Percentiles rank a stretch among this genome's conserved stretches.
Conservation (phyloP, 2,888 invertebrate species). For the Loripinus fragilis region DNA sequence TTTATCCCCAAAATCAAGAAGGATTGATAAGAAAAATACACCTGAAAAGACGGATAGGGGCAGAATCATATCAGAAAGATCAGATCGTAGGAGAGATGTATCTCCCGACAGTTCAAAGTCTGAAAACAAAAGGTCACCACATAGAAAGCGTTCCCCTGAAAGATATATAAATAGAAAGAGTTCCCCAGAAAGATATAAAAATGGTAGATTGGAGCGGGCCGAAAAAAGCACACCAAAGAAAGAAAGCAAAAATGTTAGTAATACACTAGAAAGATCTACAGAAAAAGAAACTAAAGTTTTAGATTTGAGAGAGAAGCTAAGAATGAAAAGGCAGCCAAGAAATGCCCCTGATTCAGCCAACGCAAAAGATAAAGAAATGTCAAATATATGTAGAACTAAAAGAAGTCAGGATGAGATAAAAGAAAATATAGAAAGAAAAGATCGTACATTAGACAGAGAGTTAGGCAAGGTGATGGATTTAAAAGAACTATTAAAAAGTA, state of each 20-base stretch:
- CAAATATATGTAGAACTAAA: background rate
- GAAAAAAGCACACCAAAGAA: no score
- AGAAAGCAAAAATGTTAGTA: background rate
- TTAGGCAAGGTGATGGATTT: background rate
- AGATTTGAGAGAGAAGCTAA: constrained; percentile 45
- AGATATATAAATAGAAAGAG: background rate
- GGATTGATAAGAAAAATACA: background rate
- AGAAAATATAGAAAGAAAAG: background rate
- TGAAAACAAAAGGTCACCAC: no score
- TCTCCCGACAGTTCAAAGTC: no score
- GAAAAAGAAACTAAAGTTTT: constrained; percentile 15
- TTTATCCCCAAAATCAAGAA: background rate
- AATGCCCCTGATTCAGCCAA: background rate
- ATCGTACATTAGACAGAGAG: background rate
- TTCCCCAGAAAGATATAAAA: no score
- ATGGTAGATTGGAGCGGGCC: no score
- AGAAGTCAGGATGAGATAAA: background rate
- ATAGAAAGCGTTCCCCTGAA: background rate
- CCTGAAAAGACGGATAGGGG: background rate
- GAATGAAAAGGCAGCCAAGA: constrained; percentile 17
- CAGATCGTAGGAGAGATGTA: background rate
- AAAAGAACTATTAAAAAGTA: no score
- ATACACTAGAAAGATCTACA: background rate
- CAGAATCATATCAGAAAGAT: background rate
- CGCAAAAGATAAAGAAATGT: background rate